phyloP scores from a whole-genome alignment of 37 sponge, comb jelly and placozoan genomes.

The Spongilla lacustris region DNA sequence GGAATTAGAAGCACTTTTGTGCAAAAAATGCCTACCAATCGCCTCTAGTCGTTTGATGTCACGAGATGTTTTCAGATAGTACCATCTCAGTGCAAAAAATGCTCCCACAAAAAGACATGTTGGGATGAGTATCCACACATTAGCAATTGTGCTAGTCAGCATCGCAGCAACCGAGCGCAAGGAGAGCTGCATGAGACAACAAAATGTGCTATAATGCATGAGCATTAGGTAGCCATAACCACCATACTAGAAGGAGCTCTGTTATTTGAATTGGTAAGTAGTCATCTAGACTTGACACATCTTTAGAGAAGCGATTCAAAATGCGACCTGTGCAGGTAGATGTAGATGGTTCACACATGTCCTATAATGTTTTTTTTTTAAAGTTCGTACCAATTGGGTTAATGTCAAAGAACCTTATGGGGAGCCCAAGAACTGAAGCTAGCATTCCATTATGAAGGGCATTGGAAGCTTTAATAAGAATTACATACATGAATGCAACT shows the following conservation, averaged over 20 bases:
- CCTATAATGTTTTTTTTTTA: background rate
- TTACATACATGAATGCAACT: background rate
- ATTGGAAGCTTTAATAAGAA: conserved; percentile 9
- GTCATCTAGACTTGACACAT: conserved; percentile 18
- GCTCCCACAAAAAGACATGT: background rate
- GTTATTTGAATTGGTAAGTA: background rate
- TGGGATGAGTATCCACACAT: conserved; percentile 25
- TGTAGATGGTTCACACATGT: background rate
- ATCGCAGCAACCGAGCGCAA: conserved; percentile 11
- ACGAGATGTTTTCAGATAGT: conserved; percentile 27
- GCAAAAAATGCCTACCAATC: background rate
- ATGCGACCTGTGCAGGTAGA: conserved; percentile 23
- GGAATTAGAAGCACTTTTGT: background rate
- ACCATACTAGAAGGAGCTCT: conserved; percentile 12
- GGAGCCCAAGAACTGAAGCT: conserved; percentile 8
- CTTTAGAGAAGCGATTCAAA: conserved; percentile 47
- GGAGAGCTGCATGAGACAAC: background rate
- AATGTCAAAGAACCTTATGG: conserved; percentile 39
- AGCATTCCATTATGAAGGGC: conserved; percentile 26
- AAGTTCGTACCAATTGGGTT: conserved; percentile 29
- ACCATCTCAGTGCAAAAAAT: background rate
- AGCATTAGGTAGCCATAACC: background rate
- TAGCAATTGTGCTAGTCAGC: conserved; percentile 15
- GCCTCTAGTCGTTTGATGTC: conserved; percentile 50
- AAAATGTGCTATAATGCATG: background rate